phyloP scores from a whole-genome alignment of 2,888 invertebrate species.

The Diarsia dahlii region DNA sequence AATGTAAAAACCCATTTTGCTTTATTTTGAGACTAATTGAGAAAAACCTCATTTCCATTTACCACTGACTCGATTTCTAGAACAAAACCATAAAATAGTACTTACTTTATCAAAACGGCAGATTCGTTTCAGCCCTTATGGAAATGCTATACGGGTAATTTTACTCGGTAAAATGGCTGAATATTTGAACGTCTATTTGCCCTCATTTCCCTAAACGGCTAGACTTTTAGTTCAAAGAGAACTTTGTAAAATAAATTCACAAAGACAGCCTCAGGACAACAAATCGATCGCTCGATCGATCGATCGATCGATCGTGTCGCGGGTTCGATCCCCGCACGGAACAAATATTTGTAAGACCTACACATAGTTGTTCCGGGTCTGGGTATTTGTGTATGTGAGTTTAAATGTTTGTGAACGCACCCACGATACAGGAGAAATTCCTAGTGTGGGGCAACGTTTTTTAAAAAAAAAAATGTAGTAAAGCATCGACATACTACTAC shows the following conservation, averaged over 20 bases:
- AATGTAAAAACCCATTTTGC: background rate
- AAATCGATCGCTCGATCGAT: too few relatives aligned
- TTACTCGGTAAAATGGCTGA: constrained; percentile 27
- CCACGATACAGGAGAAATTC: too few relatives aligned
- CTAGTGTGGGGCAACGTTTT: too few relatives aligned
- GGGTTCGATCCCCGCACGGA: too few relatives aligned
- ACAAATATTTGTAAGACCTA: too few relatives aligned
- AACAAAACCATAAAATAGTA: constrained; percentile 14
- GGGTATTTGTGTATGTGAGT: too few relatives aligned
- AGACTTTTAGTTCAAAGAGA: constrained; percentile 23
- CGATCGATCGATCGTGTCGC: too few relatives aligned
- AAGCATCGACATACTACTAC: constrained; percentile 25
- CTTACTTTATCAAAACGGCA: constrained; percentile 26
- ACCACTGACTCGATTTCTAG: background rate
- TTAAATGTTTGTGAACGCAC: too few relatives aligned
- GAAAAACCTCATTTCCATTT: background rate
- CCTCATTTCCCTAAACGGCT: constrained; percentile 18
- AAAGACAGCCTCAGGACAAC: constrained; percentile 28
- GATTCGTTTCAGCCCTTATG: constrained; percentile 1
- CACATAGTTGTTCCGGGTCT: too few relatives aligned
- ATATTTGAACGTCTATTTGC: constrained; percentile 15
- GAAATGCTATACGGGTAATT: constrained; percentile 30
- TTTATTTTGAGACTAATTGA: background rate
- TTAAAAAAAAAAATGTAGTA: too few relatives aligned
- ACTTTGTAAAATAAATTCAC: constrained; percentile 10